phyloP scores from a whole-genome alignment of 2,797 vertebrate genomes.

The Danio choprae region DNA sequence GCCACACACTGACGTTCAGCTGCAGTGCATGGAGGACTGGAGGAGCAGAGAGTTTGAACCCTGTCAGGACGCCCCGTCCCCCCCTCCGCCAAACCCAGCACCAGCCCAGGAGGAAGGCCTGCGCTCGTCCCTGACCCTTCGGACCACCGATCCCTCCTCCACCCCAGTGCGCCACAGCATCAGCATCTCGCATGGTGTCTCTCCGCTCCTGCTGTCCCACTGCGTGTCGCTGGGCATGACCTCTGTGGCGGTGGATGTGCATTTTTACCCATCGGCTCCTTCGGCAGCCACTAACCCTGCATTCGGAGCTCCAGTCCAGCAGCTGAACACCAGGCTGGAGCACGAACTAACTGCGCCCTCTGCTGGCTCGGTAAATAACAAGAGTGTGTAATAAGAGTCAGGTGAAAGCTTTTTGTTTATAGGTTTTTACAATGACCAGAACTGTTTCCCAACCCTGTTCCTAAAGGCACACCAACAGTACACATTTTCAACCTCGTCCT shows the following conservation, averaged over 20 bases:
- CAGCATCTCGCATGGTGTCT: conserved; percentile 72
- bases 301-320: conserved; percentile 61
- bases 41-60: conserved; percentile 55
- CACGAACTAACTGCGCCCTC: conserved; percentile 63
- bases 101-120: conserved; percentile 66
- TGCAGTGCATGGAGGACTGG: conserved; percentile 76
- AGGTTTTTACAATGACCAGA: too few relatives aligned
- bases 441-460: too few relatives aligned
- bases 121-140: conserved; percentile 75
- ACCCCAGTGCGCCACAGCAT: conserved; percentile 78
- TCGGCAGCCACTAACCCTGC: conserved; percentile 57
- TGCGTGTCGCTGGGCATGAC: conserved; percentile 76
- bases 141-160: conserved; percentile 61
- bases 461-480: too few relatives aligned
- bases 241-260: conserved; percentile 79
- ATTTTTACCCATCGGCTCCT: conserved; percentile 72
- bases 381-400: neutral
- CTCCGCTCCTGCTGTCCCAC: conserved; percentile 76
- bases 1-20: conserved; percentile 73
- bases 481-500: too few relatives aligned
- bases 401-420: neutral
- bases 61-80: conserved; percentile 65
- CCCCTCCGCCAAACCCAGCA: conserved; percentile 59
- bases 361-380: conserved; percentile 65
- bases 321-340: conserved; percentile 67